These are phyloP conservation scores for Drosophila quinaria DNA, from an alignment of 2,888 invertebrate genomes.

Conservation along the genomic window DNA sequence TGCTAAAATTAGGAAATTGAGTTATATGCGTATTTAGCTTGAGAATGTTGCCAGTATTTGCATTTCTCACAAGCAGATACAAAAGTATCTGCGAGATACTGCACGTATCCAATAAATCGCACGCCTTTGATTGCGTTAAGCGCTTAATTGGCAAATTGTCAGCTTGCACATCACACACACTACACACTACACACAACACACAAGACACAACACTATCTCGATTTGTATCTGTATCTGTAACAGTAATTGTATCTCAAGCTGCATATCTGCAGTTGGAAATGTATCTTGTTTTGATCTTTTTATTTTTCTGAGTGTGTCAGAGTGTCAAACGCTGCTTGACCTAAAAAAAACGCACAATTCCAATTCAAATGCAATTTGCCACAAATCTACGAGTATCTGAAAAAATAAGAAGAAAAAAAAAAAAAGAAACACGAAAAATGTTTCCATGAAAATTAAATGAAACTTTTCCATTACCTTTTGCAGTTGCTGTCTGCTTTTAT, in stretches of 20 bases:
- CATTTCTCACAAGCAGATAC: constrained; percentile 27
- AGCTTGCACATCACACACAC: constrained; percentile 50
- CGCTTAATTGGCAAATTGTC: constrained; percentile 82
- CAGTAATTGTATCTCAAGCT: constrained; percentile 18
- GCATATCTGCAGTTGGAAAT: constrained; percentile 4
- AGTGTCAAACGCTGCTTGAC: constrained; percentile 80
- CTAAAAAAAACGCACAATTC: constrained; percentile 74
- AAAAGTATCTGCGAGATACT: constrained; percentile 41
- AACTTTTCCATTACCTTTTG: constrained; percentile 54
- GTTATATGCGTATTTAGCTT: constrained; percentile 1
- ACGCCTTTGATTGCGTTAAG: constrained; percentile 77
- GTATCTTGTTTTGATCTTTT: constrained; percentile 1
- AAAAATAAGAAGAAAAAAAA: constrained; percentile 7
- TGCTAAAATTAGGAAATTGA: constrained; percentile 13
- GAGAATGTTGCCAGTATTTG: constrained; percentile 27
- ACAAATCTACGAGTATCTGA: constrained; percentile 23
- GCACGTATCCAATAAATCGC: constrained; percentile 69
- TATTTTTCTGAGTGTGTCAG: constrained; percentile 57
- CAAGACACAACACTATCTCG: constrained; percentile 24
- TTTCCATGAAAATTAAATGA: constrained; percentile 41
- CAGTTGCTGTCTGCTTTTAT: constrained; percentile 46
- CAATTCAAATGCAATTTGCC: constrained; percentile 55
- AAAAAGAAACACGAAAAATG: constrained; percentile 18
- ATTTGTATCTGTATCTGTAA: constrained; percentile 24
- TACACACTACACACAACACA: no score